These are phyloP conservation scores for Murina feae DNA, from an alignment of 2,113 vertebrate genomes.

Conservation along the genomic window DNA sequence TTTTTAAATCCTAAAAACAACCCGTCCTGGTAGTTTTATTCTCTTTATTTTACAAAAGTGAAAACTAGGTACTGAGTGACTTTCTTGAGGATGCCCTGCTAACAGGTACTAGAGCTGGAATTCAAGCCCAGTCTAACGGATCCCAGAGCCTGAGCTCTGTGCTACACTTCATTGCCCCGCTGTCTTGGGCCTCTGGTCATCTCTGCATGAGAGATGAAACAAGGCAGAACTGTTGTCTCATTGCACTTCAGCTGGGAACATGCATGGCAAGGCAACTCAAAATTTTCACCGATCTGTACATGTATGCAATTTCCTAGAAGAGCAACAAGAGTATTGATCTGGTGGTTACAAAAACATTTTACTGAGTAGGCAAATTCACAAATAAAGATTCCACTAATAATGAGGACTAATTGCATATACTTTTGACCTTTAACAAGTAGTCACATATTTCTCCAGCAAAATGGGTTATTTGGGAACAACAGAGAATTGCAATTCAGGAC, in stretches of 20 bases:
- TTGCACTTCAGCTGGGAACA: not conserved
- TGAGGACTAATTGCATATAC: not conserved
- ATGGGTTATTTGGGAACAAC: not conserved
- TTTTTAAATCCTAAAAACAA: not conserved
- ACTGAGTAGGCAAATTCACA: not conserved
- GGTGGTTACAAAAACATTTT: not conserved
- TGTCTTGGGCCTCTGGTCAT: rapidly evolving
- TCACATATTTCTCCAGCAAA: not conserved
- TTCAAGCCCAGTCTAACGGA: rapidly evolving
- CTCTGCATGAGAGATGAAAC: not conserved
- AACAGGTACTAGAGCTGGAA: not conserved
- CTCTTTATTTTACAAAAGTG: not conserved
- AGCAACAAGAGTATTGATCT: not conserved
- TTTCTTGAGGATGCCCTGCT: not conserved
- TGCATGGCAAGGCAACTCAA: rapidly evolving
- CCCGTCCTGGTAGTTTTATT: not conserved
- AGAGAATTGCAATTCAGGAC: not conserved
- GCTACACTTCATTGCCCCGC: rapidly evolving
- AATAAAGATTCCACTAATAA: not conserved
- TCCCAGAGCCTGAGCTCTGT: not conserved
- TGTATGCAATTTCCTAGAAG: not conserved
- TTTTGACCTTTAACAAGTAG: not conserved
- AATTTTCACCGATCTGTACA: not conserved
- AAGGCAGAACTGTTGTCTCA: not conserved
- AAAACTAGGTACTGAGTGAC: not conserved